Percentiles rank a stretch among this genome's conserved stretches.
Evolutionary conservation across 2,113 vertebrate species (phyloP).

Genomic region (Platysteira castanea): DNA sequence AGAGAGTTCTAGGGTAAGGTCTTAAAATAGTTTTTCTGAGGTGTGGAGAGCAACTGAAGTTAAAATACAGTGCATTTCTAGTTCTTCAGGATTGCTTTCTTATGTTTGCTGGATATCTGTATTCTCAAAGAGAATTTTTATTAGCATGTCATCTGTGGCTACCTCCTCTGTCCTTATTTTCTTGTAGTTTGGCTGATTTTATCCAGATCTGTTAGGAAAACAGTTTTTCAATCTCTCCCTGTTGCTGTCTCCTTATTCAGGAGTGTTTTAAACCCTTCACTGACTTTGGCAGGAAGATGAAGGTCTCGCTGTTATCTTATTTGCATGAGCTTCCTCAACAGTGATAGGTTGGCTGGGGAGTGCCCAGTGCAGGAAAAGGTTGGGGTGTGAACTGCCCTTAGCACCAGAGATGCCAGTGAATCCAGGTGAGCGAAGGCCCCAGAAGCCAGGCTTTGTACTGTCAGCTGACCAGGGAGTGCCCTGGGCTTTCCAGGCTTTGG

Average conservation of each 20-base stretch:
- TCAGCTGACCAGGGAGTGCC: background rate
- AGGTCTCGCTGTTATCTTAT: background rate
- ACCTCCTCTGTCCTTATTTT: background rate
- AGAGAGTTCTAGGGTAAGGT: background rate
- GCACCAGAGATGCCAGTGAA: background rate
- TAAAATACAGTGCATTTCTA: background rate
- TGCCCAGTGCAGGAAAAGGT: fast-evolving
- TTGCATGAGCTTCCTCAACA: background rate
- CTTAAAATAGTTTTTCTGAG: background rate
- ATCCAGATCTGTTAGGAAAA: background rate
- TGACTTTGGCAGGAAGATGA: background rate
- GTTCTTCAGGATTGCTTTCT: background rate
- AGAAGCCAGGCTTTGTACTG: background rate
- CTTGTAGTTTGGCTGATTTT: background rate
- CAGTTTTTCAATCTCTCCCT: background rate
- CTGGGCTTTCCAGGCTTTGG: background rate
- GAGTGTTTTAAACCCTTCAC: background rate
- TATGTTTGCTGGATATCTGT: background rate
- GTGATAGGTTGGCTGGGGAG: background rate
- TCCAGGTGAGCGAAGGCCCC: background rate
- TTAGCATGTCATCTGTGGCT: background rate
- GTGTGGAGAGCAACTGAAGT: background rate
- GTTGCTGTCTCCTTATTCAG: background rate
- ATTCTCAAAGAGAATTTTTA: background rate
- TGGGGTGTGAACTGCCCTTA: background rate